Percentiles rank a stretch among this genome's conserved stretches.
phyloP scores from a whole-genome alignment of 2,888 invertebrate genomes.

The Mythimna loreyi region DNA sequence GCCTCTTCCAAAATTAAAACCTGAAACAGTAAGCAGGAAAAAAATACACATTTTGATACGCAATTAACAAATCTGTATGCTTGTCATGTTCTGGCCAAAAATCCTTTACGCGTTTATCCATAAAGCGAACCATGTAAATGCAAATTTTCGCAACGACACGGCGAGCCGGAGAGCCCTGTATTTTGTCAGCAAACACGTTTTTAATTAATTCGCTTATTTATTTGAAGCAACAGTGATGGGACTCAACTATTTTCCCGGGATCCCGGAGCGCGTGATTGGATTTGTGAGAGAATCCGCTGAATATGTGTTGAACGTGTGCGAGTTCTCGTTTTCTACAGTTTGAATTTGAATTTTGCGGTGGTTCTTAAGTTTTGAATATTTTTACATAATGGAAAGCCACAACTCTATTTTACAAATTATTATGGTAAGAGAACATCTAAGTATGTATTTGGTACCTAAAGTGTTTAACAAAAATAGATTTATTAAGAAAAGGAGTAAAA shows the following conservation, averaged over 20 bases:
- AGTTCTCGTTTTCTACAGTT: background rate
- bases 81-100: constrained; percentile 50
- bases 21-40: constrained; percentile 21
- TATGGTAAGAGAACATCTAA: no score
- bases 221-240: constrained; percentile 66
- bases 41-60: constrained; percentile 50
- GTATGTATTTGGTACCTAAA: no score
- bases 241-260: constrained; percentile 35
- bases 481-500: no score
- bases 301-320: background rate
- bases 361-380: background rate
- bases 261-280: constrained; percentile 23
- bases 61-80: constrained; percentile 64
- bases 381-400: background rate
- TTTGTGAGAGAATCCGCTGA: background rate
- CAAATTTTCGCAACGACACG: constrained; percentile 64
- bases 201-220: constrained; percentile 86
- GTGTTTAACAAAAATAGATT: no score
- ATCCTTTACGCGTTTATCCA: constrained; percentile 67
- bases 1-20: constrained; percentile 20
- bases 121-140: constrained; percentile 64
- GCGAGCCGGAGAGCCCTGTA: constrained; percentile 67
- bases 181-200: constrained; percentile 83
- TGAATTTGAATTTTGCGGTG: background rate
- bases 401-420: background rate